Evolutionary conservation across 1,140 invertebrate species (phyloP), one percentile per base, ranked within the genome.

Genomic region (Galleria mellonella): DNA sequence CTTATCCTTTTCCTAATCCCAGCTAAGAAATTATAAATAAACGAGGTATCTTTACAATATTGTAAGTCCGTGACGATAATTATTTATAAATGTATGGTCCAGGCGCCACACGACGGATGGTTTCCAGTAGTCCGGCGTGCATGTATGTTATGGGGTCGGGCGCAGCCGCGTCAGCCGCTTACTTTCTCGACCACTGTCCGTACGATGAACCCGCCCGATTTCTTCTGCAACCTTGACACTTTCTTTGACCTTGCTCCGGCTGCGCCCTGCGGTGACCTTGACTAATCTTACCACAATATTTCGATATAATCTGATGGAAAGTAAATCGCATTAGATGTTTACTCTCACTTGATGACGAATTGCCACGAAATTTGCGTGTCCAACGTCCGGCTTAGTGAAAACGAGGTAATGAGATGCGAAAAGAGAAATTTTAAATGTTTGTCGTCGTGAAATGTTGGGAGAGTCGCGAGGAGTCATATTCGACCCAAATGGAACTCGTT

Each of bases 371-470:
- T 83, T 78, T 70, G 61, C 70, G 60, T 72, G 61, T 51, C 59
- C 36, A 56, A 52, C 51, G 62, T 74, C 68, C 66, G 69, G 52
- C 46, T 62, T 41, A 78, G 82, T 85, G 82, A 85, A 83, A 85
- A 79, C 73, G 58, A 81, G 39, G 63, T 78, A 83, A 85, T 78
- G 76, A 82, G 67, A 83, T 83, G 77, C 75, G 64, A 82, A 78
- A 83, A 85, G 82, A 85, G 82, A 85, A 85, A 85, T 81, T 82
- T 81, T 71, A 67, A 82, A 75, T 77, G 69, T 83, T 84, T 81
- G 72, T 57, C 65, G 58, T 67, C 64, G 75, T 75, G 76, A 85
- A 82, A 85, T 74, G 77, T 55, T 71, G 73, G 72, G 76, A 75
- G 74, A 75, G 78, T 70, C 62, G 63, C 52, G 62, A 70, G 56